These are phyloP conservation scores for Drosophila diplacantha DNA, from an alignment of 2,888 invertebrate species.

Conservation along the genomic window DNA sequence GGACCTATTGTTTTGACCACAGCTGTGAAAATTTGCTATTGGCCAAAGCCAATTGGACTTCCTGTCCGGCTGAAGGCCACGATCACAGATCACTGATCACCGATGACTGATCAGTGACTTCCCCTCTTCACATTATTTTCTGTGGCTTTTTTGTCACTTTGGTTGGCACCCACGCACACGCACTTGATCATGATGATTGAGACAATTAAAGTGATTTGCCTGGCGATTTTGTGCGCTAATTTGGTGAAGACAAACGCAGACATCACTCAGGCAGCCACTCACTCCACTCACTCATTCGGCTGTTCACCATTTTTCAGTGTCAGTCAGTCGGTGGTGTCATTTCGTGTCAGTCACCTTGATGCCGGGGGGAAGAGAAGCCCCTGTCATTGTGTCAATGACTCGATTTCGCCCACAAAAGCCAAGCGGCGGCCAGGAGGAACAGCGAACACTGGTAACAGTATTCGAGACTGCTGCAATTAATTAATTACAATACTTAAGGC, in stretches of 20 bases:
- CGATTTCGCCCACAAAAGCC: constrained; percentile 7
- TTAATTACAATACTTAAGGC: constrained; percentile 22
- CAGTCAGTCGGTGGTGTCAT: constrained; percentile 27
- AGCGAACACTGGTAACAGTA: constrained; percentile 9
- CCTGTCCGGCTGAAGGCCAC: constrained; percentile 28
- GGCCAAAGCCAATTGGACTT: constrained; percentile 18
- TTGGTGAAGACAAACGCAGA: constrained; percentile 49
- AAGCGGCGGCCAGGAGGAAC: background rate
- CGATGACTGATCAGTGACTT: constrained; percentile 4
- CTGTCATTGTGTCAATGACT: constrained; percentile 50
- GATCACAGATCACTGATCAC: constrained; percentile 10
- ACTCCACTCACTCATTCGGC: constrained; percentile 9
- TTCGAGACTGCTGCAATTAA: constrained; percentile 34
- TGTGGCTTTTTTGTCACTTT: background rate
- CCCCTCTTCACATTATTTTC: background rate
- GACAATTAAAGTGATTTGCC: constrained; percentile 61
- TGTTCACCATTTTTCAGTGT: constrained; percentile 19
- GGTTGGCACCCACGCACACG: constrained; percentile 18
- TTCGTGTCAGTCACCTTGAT: constrained; percentile 65
- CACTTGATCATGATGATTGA: constrained; percentile 31
- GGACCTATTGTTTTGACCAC: background rate
- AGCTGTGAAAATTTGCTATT: background rate
- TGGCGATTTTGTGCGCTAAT: constrained; percentile 61
- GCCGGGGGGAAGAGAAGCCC: constrained; percentile 1
- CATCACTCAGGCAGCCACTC: constrained; percentile 17